Evolutionary conservation across 2,888 invertebrate genomes (phyloP), one percentile per base, ranked within the genome.

Genomic region (Trichogramma dendrolimi): DNA sequence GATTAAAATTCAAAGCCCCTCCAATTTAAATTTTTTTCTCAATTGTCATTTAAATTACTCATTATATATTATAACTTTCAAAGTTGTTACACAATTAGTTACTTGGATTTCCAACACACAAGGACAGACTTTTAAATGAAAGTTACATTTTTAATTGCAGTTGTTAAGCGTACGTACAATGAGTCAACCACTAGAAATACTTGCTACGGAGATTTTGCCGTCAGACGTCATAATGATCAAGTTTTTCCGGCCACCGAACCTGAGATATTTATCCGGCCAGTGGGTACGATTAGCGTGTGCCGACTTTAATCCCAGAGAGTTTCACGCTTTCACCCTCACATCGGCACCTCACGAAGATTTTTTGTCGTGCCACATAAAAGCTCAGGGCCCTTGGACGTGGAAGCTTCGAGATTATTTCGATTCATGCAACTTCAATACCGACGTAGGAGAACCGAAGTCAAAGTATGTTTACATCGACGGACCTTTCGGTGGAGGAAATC

Each of bases 401-500:
- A 96, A 96, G 72, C 81, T 97, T 38, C 84, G 96, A 53, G 95
- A 96, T 77, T 94, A 93, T 74, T 95, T 95, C 73, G 94, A 95
- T 79, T 94, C 95, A 0, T 92, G 92, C 78, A 94, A 95, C 75
- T 93, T 88, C 72, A 92, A 90, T 76, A 86, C 90, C 0, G 92
- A 92, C 68, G 90, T 90, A 71, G 90, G 89, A 71, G 79, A 80
- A 57, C 94, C 94, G 0, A 92, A 92, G 78, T 90, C 91, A 66
- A 86, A 95, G 59, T 27, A 27, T 27, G 27, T 27, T 27, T 27
- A 27, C 27, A 87, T 97, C 64, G 95, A 96, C 79, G 96, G 96
- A 6, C 97, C 97, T 0, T 97, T 95, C 71, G 96, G 96, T 4
- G 96, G 96, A 10, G 97, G 96, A 8, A 97, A 97, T 81, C 96